Conservation (phyloP, 2,888 invertebrate genomes). For the Ichneumoninae sp. region DNA sequence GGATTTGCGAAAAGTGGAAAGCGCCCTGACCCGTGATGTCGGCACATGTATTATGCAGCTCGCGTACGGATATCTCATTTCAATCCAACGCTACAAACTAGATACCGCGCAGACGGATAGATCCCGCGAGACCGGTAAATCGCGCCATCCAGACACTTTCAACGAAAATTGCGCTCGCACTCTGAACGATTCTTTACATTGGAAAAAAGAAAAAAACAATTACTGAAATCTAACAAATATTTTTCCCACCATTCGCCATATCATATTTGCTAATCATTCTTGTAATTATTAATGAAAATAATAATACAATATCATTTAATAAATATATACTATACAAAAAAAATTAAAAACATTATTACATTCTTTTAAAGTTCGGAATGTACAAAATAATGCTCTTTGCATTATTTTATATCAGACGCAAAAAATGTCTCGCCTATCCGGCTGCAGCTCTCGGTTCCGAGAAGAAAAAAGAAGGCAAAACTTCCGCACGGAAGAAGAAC, state of each 20-base stretch:
- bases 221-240: no score
- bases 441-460: background rate
- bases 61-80: conserved; percentile 14
- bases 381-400: background rate
- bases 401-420: background rate
- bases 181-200: background rate
- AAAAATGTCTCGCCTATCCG: background rate
- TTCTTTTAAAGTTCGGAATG: no score
- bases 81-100: background rate
- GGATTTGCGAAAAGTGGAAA: conserved; percentile 25
- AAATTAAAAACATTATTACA: no score
- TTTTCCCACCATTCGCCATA: no score
- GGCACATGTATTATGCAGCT: conserved; percentile 22
- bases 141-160: background rate
- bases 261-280: no score
- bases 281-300: no score
- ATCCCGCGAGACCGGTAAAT: background rate
- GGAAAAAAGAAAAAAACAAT: no score
- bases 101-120: background rate
- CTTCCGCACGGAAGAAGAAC: no score
- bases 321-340: no score
- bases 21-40: background rate
- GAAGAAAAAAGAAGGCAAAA: background rate
- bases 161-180: background rate
- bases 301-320: no score